These are phyloP conservation scores for Euphysa ruthae DNA, from an alignment of 30 jellyfish, hydroid and myxozoan species.

Conservation along the genomic window DNA sequence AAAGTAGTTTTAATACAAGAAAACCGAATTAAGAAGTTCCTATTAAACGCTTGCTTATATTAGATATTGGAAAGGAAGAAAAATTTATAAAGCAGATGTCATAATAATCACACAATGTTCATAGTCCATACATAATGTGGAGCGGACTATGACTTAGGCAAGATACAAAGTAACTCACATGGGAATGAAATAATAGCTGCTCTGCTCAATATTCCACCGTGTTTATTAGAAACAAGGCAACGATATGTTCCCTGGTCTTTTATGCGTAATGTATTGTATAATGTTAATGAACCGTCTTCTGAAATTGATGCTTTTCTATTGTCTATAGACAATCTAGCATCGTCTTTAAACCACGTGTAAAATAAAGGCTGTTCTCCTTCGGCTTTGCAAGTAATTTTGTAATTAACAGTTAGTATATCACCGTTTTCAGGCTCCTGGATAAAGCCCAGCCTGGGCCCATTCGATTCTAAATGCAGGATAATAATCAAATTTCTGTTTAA, in stretches of 20 bases:
- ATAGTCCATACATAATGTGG: too few relatives aligned
- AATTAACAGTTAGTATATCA: slow-evolving; percentile 41
- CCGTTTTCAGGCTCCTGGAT: slow-evolving; percentile 70
- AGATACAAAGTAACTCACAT: too few relatives aligned
- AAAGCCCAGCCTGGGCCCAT: slow-evolving; percentile 37
- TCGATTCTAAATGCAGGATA: background rate
- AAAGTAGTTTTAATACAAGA: too few relatives aligned
- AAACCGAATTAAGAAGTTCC: too few relatives aligned
- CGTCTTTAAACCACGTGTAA: slow-evolving; percentile 74
- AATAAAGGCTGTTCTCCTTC: slow-evolving; percentile 62
- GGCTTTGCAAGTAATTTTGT: slow-evolving; percentile 53
- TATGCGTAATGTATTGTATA: slow-evolving; percentile 35
- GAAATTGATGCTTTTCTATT: slow-evolving; percentile 32
- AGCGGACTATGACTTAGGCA: too few relatives aligned
- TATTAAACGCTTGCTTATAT: too few relatives aligned
- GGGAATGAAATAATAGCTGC: slow-evolving; percentile 72
- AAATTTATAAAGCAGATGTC: too few relatives aligned
- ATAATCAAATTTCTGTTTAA: background rate
- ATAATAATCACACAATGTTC: too few relatives aligned
- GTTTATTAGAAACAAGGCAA: slow-evolving; percentile 68
- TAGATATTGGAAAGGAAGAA: too few relatives aligned
- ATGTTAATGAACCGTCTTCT: slow-evolving; percentile 72
- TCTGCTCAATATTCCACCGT: slow-evolving; percentile 67
- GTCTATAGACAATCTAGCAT: slow-evolving; percentile 22
- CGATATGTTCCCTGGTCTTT: slow-evolving; percentile 88